Evolutionary conservation across 2,113 vertebrate species (phyloP).

Genomic region (Mesembrinibis cayennensis): DNA sequence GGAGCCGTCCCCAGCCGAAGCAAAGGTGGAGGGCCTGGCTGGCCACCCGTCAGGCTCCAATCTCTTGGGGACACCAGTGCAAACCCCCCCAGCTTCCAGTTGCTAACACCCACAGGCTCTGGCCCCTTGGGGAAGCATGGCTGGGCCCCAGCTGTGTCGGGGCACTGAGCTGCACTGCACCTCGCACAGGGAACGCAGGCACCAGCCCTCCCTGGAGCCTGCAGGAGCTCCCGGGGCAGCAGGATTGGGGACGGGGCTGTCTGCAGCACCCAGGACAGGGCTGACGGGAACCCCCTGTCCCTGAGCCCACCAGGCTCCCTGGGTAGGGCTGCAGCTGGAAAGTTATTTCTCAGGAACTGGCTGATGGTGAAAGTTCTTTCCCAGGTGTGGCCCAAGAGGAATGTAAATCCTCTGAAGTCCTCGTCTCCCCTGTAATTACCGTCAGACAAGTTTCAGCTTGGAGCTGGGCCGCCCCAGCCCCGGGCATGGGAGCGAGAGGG

Average conservation of each 20-base stretch:
- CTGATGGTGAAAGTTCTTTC: slow-evolving; percentile 57
- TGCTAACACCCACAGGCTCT: neutral
- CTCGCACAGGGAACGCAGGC: rapidly evolving
- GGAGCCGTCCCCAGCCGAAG: neutral
- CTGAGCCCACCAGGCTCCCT: neutral
- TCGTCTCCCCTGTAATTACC: slow-evolving; percentile 33
- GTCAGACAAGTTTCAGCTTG: slow-evolving; percentile 49
- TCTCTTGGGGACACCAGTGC: neutral
- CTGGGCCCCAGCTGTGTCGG: rapidly evolving
- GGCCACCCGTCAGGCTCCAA: neutral
- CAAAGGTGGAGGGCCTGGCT: neutral
- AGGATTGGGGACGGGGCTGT: neutral
- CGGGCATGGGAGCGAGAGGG: neutral
- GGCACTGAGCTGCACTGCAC: neutral
- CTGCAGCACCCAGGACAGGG: neutral
- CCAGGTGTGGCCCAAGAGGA: slow-evolving; percentile 42
- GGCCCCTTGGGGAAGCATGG: rapidly evolving
- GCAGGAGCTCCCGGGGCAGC: rapidly evolving
- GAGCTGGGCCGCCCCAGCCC: slow-evolving; percentile 16
- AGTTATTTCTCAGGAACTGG: slow-evolving; percentile 18
- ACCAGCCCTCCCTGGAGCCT: neutral
- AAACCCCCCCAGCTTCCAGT: neutral
- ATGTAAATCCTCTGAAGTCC: slow-evolving; percentile 26
- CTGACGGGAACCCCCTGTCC: neutral
- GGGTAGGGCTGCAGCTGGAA: neutral